Percentiles rank a stretch among this genome's conserved stretches.
Conservation (phyloP, 2,113 vertebrate species). For the Onychostoma macrolepis region DNA sequence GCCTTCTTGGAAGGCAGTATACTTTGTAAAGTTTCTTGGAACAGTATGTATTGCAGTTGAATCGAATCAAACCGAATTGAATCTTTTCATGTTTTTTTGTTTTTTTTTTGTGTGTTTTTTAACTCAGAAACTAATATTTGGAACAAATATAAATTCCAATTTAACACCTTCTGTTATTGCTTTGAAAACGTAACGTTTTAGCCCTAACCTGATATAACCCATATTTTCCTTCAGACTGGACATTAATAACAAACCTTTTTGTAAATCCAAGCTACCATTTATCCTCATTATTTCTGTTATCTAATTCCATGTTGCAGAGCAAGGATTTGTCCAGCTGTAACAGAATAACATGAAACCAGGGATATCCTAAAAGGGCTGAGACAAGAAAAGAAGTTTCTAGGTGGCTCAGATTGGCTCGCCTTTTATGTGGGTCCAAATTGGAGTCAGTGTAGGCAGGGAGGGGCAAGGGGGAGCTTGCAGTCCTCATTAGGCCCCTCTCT, state of each 20-base stretch:
- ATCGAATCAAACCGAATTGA: background rate
- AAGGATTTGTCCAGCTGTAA: constrained; percentile 39
- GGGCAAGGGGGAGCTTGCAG: constrained; percentile 20
- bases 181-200: background rate
- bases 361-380: constrained; percentile 46
- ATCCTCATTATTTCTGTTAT: constrained; percentile 29
- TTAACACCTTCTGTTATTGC: background rate
- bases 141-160: background rate
- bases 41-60: background rate
- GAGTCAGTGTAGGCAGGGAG: constrained; percentile 38
- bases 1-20: background rate
- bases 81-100: background rate
- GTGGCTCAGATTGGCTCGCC: constrained; percentile 44
- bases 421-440: constrained; percentile 58
- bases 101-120: too few relatives aligned
- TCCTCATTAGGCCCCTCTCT: constrained; percentile 57
- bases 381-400: constrained; percentile 38
- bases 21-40: background rate
- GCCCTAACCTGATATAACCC: background rate
- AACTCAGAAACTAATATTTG: background rate
- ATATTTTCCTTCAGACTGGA: background rate
- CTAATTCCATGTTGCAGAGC: background rate
- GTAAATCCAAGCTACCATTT: constrained; percentile 23
- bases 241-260: constrained; percentile 22
- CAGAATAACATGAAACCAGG: constrained; percentile 39